A percentile compares a stretch with the other conserved stretches of the same genome.
phyloP scores from a whole-genome alignment of 2,888 invertebrate species.

The Lepidochitona cinerea region DNA sequence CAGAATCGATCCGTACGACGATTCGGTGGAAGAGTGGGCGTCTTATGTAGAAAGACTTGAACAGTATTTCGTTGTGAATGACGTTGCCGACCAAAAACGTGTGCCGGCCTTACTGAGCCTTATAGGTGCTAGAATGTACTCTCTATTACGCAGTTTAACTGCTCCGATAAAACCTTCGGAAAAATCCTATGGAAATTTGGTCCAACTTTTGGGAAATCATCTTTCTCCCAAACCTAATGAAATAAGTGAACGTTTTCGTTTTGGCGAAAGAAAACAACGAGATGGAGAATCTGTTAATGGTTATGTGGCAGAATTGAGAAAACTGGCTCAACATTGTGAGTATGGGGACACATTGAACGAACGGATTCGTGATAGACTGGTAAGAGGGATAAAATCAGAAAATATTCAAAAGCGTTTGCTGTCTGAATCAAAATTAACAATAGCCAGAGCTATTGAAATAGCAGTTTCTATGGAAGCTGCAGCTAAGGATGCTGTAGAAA shows the following conservation, averaged over 20 bases:
- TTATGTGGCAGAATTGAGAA: background rate
- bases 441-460: constrained; percentile 18
- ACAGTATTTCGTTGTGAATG: constrained; percentile 31
- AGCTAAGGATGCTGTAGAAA: too few species aligned
- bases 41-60: constrained; percentile 25
- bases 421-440: constrained; percentile 14
- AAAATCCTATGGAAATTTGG: constrained; percentile 24
- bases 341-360: constrained; percentile 17
- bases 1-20: background rate
- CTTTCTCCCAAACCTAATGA: constrained; percentile 24
- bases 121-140: constrained; percentile 25
- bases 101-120: constrained; percentile 26
- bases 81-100: constrained; percentile 20
- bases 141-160: constrained; percentile 16
- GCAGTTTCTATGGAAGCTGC: constrained; percentile 30
- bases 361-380: constrained; percentile 27
- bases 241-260: constrained; percentile 24
- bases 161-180: constrained; percentile 26
- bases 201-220: constrained; percentile 18
- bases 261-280: background rate
- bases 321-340: background rate
- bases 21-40: constrained; percentile 20
- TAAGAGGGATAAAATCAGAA: constrained; percentile 24
- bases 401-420: constrained; percentile 22
- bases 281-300: background rate